phyloP scores from a whole-genome alignment of 2,797 vertebrate species.

The Characodon lateralis region DNA sequence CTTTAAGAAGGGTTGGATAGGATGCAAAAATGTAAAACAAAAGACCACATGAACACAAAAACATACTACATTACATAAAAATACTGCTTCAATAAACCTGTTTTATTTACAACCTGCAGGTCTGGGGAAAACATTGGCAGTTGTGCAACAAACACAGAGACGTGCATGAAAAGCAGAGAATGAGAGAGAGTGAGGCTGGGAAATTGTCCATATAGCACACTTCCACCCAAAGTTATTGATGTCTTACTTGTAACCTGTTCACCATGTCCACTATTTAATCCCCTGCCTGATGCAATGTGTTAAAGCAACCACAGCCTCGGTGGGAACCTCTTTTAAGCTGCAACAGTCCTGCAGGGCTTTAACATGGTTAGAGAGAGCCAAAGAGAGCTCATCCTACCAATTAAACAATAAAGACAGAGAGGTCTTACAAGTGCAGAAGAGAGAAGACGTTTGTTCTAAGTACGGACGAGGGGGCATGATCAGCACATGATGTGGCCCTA shows the following conservation, averaged over 20 bases:
- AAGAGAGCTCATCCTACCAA: constrained; percentile 32
- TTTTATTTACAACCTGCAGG: constrained; percentile 9
- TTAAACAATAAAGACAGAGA: constrained; percentile 58
- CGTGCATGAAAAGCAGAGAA: constrained; percentile 13
- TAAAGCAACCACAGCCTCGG: background rate
- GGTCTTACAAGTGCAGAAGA: constrained; percentile 44
- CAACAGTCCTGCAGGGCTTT: background rate
- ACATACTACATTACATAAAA: background rate
- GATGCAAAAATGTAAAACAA: background rate
- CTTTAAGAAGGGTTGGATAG: background rate
- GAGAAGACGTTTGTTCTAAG: constrained; percentile 43
- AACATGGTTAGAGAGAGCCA: constrained; percentile 24
- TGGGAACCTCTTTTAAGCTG: constrained; percentile 16
- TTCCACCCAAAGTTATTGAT: background rate
- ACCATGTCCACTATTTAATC: background rate
- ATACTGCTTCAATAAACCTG: background rate
- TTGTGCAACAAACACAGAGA: constrained; percentile 34
- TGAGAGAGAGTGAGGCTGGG: constrained; percentile 1
- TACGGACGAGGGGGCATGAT: constrained; percentile 64
- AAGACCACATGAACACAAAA: background rate
- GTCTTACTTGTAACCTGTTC: constrained; percentile 9
- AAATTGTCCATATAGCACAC: background rate
- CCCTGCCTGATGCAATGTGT: background rate
- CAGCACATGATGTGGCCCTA: constrained; percentile 73
- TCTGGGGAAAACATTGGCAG: constrained; percentile 34